Evolutionary conservation across 2,113 vertebrate species (phyloP).

Genomic region (Coracopsis vasa): DNA sequence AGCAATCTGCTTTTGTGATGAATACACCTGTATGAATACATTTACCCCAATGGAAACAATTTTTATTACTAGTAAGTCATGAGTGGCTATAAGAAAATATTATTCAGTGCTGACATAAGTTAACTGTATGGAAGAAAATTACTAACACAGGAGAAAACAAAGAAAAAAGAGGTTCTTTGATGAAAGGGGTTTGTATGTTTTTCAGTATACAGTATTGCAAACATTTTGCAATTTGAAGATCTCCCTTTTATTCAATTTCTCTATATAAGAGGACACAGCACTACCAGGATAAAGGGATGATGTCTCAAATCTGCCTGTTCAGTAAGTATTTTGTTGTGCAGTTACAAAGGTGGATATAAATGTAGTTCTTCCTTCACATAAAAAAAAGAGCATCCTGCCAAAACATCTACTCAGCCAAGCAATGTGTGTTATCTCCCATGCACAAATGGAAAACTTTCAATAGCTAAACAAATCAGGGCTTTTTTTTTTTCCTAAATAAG

Average conservation of each 20-base stretch:
- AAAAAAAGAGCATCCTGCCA: neutral
- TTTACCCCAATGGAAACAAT: neutral
- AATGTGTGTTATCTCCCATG: neutral
- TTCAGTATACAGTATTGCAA: neutral
- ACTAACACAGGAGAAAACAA: neutral
- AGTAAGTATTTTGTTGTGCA: neutral
- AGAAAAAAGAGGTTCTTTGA: neutral
- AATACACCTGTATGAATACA: neutral
- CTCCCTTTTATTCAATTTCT: neutral
- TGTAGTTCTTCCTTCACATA: neutral
- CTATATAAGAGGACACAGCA: neutral
- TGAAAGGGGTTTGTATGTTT: neutral
- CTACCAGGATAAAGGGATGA: neutral
- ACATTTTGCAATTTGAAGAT: neutral
- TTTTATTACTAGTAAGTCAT: neutral
- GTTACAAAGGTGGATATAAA: neutral
- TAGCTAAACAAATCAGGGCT: fast-evolving
- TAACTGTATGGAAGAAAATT: neutral
- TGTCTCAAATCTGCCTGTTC: neutral
- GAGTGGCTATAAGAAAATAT: neutral
- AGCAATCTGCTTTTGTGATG: neutral
- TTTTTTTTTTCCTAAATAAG: neutral
- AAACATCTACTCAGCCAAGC: neutral
- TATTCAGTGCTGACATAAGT: neutral
- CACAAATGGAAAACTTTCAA: neutral